phyloP scores from a whole-genome alignment of 2,797 vertebrate species.

The Hipposideros larvatus region DNA sequence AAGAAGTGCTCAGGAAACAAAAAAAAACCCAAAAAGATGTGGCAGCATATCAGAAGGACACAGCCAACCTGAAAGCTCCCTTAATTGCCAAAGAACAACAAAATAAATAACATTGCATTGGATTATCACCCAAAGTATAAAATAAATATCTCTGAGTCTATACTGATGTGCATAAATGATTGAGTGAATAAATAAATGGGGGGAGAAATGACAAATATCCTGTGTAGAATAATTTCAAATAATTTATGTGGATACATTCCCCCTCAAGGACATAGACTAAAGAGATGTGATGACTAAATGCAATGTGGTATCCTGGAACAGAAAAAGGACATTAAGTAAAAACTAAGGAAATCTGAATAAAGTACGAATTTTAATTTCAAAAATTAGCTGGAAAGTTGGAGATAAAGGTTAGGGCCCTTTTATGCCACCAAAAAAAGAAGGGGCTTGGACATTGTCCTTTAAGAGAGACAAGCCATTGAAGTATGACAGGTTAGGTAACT shows the following conservation, averaged over 20 bases:
- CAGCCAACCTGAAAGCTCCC: slow-evolving; percentile 19
- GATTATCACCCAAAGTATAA: slow-evolving; percentile 21
- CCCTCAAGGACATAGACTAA: neutral
- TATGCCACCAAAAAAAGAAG: neutral
- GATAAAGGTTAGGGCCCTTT: slow-evolving; percentile 1
- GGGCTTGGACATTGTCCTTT: neutral
- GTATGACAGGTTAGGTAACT: neutral
- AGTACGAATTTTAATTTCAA: neutral
- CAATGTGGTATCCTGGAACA: neutral
- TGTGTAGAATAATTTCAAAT: slow-evolving; percentile 34
- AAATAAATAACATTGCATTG: neutral
- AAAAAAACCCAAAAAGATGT: neutral
- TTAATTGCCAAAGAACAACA: neutral
- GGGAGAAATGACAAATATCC: slow-evolving; percentile 4
- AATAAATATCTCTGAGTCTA: neutral
- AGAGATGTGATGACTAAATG: neutral
- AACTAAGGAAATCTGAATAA: slow-evolving; percentile 10
- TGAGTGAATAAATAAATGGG: slow-evolving; percentile 30
- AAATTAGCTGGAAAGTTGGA: slow-evolving; percentile 22
- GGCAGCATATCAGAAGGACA: neutral
- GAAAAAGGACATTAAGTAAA: slow-evolving; percentile 19
- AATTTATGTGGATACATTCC: neutral
- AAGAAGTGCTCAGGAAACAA: slow-evolving; percentile 23
- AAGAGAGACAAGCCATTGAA: neutral
- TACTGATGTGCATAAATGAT: neutral